Conservation (phyloP, 2,888 invertebrate genomes). For the Drosophila nr. fundita region DNA sequence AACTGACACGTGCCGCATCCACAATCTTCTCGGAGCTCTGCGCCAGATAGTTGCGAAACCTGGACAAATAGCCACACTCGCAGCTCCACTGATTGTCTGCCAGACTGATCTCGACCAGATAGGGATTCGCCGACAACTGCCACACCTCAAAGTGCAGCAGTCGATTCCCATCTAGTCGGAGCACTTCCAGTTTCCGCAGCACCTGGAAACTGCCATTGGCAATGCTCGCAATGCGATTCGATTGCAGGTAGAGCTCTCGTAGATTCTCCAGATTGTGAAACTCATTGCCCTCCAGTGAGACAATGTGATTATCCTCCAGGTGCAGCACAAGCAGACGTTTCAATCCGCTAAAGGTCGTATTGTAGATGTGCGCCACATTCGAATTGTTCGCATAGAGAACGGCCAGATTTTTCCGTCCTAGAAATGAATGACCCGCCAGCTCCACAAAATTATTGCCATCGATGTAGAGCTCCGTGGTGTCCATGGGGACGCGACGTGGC, state of each 20-base stretch:
- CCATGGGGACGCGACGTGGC: constrained; percentile 96
- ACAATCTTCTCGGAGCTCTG: constrained; percentile 92
- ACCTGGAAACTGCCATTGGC: constrained; percentile 94
- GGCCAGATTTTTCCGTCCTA: constrained; percentile 95
- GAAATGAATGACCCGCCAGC: constrained; percentile 94
- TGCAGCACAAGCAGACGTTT: constrained; percentile 92
- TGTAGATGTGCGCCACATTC: constrained; percentile 92
- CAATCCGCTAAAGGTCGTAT: constrained; percentile 95
- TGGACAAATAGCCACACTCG: constrained; percentile 93
- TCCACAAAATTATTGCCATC: constrained; percentile 96
- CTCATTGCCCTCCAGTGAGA: constrained; percentile 92
- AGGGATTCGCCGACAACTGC: constrained; percentile 93
- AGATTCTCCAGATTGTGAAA: constrained; percentile 92
- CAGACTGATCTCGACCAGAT: constrained; percentile 93
- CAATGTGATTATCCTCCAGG: constrained; percentile 94
- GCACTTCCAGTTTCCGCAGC: constrained; percentile 92
- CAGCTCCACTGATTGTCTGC: constrained; percentile 96
- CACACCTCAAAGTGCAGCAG: constrained; percentile 93
- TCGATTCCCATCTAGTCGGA: constrained; percentile 93
- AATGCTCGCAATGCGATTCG: constrained; percentile 92
- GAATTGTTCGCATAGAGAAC: constrained; percentile 95
- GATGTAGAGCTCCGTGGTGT: constrained; percentile 96
- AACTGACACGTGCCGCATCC: constrained; percentile 91
- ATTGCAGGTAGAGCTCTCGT: constrained; percentile 94
- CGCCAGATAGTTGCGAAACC: constrained; percentile 92